These are phyloP conservation scores for Luehdorfia chinensis DNA, from an alignment of 1,140 invertebrate genomes.

Conservation along the genomic window DNA sequence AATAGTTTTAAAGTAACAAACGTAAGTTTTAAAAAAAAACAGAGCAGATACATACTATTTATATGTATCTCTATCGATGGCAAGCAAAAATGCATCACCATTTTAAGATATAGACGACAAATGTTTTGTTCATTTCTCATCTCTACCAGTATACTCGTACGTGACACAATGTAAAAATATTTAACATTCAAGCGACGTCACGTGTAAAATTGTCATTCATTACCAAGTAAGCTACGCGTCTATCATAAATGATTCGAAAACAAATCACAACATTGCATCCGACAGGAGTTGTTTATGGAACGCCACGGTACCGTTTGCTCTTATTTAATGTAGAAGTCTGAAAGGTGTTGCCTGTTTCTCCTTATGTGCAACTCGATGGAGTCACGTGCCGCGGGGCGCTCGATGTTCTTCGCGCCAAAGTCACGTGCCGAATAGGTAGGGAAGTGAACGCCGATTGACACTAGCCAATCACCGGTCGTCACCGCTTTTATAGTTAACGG, in stretches of 20 bases:
- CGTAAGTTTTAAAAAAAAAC: too few relatives aligned
- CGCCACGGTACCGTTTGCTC: background rate
- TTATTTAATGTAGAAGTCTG: background rate
- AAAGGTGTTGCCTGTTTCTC: background rate
- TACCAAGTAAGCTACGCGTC: too few relatives aligned
- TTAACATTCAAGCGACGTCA: too few relatives aligned
- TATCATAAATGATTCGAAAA: background rate
- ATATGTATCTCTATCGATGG: too few relatives aligned
- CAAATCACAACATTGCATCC: background rate
- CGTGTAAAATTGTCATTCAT: too few relatives aligned
- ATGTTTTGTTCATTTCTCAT: too few relatives aligned
- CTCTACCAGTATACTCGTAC: too few relatives aligned
- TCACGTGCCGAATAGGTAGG: background rate
- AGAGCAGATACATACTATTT: too few relatives aligned
- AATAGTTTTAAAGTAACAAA: too few relatives aligned
- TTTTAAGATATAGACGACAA: too few relatives aligned
- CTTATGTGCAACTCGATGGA: slow-evolving; percentile 1
- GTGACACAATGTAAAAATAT: too few relatives aligned
- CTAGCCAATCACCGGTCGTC: background rate
- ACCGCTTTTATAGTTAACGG: background rate
- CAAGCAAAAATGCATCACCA: too few relatives aligned
- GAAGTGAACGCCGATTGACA: slow-evolving; percentile 5
- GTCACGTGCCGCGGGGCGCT: background rate
- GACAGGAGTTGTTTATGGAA: background rate
- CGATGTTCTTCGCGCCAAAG: background rate